These are phyloP conservation scores for Polypedilum vanderplanki DNA, from an alignment of 1,140 invertebrate species.

Conservation along the genomic window DNA sequence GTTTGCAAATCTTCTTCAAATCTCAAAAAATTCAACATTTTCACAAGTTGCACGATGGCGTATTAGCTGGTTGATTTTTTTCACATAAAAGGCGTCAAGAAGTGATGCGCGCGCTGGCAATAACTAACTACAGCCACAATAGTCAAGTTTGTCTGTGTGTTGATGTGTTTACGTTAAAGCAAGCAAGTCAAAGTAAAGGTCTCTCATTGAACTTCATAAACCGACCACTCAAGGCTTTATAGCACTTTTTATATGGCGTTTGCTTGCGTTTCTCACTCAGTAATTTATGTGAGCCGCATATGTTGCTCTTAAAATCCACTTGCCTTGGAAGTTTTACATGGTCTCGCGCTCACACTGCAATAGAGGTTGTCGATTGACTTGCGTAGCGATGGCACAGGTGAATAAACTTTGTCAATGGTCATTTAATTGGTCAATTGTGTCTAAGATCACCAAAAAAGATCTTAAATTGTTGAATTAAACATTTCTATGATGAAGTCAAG, in stretches of 20 bases:
- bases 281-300: conserved; percentile 1
- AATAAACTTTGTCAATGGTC: too few relatives aligned
- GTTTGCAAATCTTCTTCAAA: background rate
- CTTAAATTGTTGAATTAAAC: too few relatives aligned
- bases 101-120: background rate
- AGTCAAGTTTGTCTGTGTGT: background rate
- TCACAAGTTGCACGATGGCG: background rate
- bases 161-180: too few relatives aligned
- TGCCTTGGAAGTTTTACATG: conserved; percentile 25
- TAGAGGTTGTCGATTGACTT: background rate
- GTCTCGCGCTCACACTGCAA: background rate
- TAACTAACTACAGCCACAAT: background rate
- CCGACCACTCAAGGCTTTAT: conserved; percentile 7
- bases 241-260: conserved; percentile 8
- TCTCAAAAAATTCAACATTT: background rate
- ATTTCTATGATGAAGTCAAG: too few relatives aligned
- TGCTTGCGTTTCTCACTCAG: background rate
- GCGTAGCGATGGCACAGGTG: background rate
- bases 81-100: background rate
- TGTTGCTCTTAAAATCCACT: conserved; percentile 25
- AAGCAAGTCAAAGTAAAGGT: background rate
- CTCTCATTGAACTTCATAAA: conserved; percentile 12
- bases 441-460: too few relatives aligned
- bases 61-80: conserved; percentile 19
- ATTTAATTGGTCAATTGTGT: too few relatives aligned